Percentiles rank a stretch among this genome's conserved stretches.
phyloP scores from a whole-genome alignment of 2,113 vertebrate genomes.

The Charina bottae region DNA sequence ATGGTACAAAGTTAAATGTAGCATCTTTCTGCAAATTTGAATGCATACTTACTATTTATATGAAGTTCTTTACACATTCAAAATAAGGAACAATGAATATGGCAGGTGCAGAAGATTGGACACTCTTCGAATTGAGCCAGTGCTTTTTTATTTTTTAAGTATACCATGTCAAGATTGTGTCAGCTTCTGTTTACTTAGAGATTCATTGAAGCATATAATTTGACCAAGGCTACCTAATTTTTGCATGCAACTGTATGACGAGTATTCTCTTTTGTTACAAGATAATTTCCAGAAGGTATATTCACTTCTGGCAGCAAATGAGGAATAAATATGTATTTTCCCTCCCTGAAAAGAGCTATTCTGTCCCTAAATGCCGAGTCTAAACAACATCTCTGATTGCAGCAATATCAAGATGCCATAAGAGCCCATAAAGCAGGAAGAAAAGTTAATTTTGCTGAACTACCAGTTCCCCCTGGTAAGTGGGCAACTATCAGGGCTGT shows the following conservation, averaged over 20 bases:
- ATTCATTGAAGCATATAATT: no score
- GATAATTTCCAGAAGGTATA: not conserved
- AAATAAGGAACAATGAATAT: no score
- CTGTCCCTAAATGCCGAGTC: constrained; percentile 25
- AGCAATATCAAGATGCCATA: constrained; percentile 97
- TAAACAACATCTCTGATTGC: constrained; percentile 51
- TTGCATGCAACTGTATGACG: not conserved
- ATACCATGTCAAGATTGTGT: no score
- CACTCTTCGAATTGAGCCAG: no score
- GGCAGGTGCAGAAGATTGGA: no score
- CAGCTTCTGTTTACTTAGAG: no score
- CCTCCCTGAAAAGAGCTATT: not conserved
- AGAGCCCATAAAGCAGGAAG: constrained; percentile 87
- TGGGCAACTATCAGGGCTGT: not conserved
- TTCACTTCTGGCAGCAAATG: not conserved
- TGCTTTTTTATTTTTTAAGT: no score
- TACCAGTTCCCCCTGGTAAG: constrained; percentile 92
- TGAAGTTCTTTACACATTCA: no score
- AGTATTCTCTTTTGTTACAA: not conserved
- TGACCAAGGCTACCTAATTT: not conserved
- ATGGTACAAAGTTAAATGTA: not conserved
- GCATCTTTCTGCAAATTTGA: not conserved
- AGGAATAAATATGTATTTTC: not conserved
- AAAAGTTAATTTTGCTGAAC: constrained; percentile 86
- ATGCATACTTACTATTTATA: not conserved